A percentile compares a stretch with the other conserved stretches of the same genome.
Evolutionary conservation across 2,113 vertebrate species (phyloP).

Genomic region (Chaenocephalus aceratus): DNA sequence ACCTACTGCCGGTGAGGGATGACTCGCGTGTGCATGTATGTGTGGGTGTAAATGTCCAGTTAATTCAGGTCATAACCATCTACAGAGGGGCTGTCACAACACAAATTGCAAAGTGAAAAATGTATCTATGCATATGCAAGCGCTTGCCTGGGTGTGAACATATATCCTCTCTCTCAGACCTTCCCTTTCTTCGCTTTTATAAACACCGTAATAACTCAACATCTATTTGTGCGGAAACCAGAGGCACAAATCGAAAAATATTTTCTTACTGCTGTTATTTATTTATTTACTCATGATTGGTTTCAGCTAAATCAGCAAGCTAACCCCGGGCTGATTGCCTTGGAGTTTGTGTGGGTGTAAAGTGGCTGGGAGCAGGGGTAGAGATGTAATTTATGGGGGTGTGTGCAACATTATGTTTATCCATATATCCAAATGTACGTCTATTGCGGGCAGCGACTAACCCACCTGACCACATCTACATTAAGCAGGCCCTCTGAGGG

Average conservation of each 20-base stretch:
- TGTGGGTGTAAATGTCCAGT: slow-evolving; percentile 14
- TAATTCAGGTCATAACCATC: slow-evolving; percentile 42
- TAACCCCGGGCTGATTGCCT: slow-evolving; percentile 34
- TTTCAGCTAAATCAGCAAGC: slow-evolving; percentile 34
- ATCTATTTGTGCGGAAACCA: slow-evolving; percentile 1
- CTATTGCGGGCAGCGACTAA: neutral
- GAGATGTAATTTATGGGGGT: neutral
- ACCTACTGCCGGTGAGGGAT: slow-evolving; percentile 27
- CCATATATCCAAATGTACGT: neutral
- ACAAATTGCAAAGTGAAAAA: slow-evolving; percentile 38
- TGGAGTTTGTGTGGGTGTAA: slow-evolving; percentile 3
- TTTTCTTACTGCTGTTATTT: neutral
- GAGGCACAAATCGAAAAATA: slow-evolving; percentile 17
- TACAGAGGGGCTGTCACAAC: slow-evolving; percentile 20
- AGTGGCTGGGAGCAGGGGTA: neutral
- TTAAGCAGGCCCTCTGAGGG: slow-evolving; percentile 38
- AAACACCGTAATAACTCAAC: slow-evolving; percentile 1
- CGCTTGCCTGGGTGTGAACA: neutral
- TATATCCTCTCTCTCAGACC: neutral
- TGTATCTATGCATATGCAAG: slow-evolving; percentile 11
- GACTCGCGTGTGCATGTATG: neutral
- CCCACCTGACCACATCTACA: slow-evolving; percentile 25
- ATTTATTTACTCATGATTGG: slow-evolving; percentile 30
- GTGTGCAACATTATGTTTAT: slow-evolving; percentile 5
- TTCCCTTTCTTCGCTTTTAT: slow-evolving; percentile 1